Base-by-base conservation (phyloP, 2,113 vertebrate genomes). In the Calonectris borealis region DNA sequence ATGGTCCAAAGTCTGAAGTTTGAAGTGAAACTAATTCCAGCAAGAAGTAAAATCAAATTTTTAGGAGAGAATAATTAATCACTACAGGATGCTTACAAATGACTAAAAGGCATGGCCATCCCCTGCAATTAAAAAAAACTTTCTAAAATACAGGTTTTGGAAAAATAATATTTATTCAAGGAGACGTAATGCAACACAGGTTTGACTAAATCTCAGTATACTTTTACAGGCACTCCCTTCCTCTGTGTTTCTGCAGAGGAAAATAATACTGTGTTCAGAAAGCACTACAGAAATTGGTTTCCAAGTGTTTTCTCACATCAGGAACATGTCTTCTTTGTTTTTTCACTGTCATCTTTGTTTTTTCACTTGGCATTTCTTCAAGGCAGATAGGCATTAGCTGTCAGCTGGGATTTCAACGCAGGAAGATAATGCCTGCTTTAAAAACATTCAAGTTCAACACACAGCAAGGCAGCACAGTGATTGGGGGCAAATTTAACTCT, bases 61-160 rank as follows among this genome's bases (percentile, higher is more conserved):
- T 89, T 61, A 81, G 9, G 9, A 52, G 14, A 79, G 17, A 58
- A 60, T 24, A 70, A 70, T 13, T 5, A 62, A 64, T 49, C 20
- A 19, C 9, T 36, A 4, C 4, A 55, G 9, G 8, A 29, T 49
- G 15, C 16, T 60, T 79, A 51, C 17, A 87, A 79, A 82, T 42
- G 1, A 75, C 19, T 68, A 70, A 44, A 82, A 87, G 7, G 7
- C 13, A 66, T 0, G 0, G 11, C 7, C 11, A 58, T 11, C 2
- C 6, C 13, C 32, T 87, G 13, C 8, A 78, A 44, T 21, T 69
- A 60, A 52, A 86, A 69, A 38, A 36, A 27, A 13, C 1, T 44
- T 84, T 4, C 31, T 49, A 60, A 54, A 91, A 89, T n/a, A 9
- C 4, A 7, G 22, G 10, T 31, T 44, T 83, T 54, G 19, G 34